Conservation (phyloP, 1,140 invertebrate genomes). For the Drosophila lini region DNA sequence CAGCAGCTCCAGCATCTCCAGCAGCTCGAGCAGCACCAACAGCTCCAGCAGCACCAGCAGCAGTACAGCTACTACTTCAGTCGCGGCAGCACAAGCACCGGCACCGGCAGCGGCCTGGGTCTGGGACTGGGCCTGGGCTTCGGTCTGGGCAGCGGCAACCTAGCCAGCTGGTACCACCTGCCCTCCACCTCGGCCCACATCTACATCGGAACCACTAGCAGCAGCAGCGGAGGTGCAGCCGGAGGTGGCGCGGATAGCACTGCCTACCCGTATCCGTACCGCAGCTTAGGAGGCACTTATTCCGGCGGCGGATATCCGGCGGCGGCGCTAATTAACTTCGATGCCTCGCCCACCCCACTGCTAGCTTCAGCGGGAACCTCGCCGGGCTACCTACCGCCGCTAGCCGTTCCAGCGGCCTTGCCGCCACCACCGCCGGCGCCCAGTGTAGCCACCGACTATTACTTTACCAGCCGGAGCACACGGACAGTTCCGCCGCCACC, state of each 20-base stretch:
- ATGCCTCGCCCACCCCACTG: slow-evolving; percentile 71
- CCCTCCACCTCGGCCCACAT: slow-evolving; percentile 75
- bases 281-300: slow-evolving; percentile 52
- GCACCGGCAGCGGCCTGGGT: slow-evolving; percentile 55
- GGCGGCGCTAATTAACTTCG: slow-evolving; percentile 74
- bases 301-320: slow-evolving; percentile 72
- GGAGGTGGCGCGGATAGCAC: slow-evolving; percentile 19
- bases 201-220: slow-evolving; percentile 71
- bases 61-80: slow-evolving; percentile 56
- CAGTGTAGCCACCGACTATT: slow-evolving; percentile 69
- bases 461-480: slow-evolving; percentile 62
- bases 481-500: slow-evolving; percentile 42
- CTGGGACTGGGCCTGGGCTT: slow-evolving; percentile 71
- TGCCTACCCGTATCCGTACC: slow-evolving; percentile 63
- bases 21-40: slow-evolving; percentile 38
- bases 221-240: slow-evolving; percentile 13
- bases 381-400: slow-evolving; percentile 63
- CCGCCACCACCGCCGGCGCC: slow-evolving; percentile 68
- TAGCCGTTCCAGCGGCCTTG: slow-evolving; percentile 54
- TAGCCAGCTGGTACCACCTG: slow-evolving; percentile 74
- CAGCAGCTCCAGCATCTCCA: slow-evolving; percentile 54
- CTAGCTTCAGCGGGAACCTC: slow-evolving; percentile 66
- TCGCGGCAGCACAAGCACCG: slow-evolving; percentile 56
- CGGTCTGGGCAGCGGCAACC: slow-evolving; percentile 73
- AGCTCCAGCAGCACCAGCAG: slow-evolving; percentile 56